Evolutionary conservation across 1,140 invertebrate genomes (phyloP).

Genomic region (Drosophila triauraria): DNA sequence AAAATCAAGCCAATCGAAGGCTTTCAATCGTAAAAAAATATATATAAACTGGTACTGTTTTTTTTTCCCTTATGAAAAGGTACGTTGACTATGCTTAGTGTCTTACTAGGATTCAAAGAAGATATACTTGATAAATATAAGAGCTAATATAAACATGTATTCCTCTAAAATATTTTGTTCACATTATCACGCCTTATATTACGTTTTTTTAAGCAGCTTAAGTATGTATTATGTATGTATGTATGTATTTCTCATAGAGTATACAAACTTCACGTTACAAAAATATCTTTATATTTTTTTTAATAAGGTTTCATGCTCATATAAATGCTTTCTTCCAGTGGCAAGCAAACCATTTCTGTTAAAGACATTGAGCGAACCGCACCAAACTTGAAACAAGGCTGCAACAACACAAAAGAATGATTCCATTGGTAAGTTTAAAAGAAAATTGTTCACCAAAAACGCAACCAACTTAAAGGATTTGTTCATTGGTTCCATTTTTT

Average conservation of each 20-base stretch:
- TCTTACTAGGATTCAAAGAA: background rate
- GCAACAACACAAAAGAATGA: conserved; percentile 13
- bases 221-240: no score
- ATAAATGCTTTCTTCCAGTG: conserved; percentile 31
- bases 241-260: background rate
- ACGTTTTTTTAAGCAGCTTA: background rate
- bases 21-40: conserved; percentile 45
- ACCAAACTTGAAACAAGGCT: background rate
- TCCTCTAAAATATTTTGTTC: background rate
- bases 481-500: background rate
- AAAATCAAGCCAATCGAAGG: no score
- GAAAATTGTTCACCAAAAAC: no score
- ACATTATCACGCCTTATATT: background rate
- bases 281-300: background rate
- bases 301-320: conserved; percentile 28
- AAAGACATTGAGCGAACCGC: conserved; percentile 13
- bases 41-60: background rate
- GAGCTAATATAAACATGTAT: no score
- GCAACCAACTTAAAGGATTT: background rate
- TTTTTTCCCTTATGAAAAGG: background rate
- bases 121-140: background rate
- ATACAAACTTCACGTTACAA: background rate
- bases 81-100: background rate
- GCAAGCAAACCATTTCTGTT: conserved; percentile 33
- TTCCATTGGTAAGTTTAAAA: conserved; percentile 18